phyloP scores from a whole-genome alignment of 1,140 invertebrate species.

The Scaptomyza montana region DNA sequence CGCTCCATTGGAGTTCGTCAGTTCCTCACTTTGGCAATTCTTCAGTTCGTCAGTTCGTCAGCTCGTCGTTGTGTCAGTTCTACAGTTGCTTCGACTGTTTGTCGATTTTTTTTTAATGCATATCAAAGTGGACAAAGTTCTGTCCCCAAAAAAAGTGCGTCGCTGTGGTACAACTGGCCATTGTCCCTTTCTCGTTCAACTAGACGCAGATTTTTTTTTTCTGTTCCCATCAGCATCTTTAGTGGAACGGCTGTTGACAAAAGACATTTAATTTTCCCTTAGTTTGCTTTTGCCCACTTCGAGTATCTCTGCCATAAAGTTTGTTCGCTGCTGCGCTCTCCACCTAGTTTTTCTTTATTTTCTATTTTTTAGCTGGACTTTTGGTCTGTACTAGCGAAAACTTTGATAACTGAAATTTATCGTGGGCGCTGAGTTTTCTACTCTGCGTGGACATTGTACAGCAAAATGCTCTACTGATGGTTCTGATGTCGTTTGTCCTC shows the following conservation, averaged over 20 bases:
- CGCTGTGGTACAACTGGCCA: conserved; percentile 44
- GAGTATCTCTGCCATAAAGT: conserved; percentile 72
- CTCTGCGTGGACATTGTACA: conserved; percentile 27
- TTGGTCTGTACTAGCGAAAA: conserved; percentile 61
- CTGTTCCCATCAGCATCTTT: conserved; percentile 45
- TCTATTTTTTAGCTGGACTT: conserved; percentile 49
- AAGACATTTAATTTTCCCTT: conserved; percentile 78
- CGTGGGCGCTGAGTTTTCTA: conserved; percentile 68
- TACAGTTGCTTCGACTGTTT: conserved; percentile 29
- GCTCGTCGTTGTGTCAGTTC: conserved; percentile 4
- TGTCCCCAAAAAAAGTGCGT: conserved; percentile 75
- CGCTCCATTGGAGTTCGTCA: conserved; percentile 63
- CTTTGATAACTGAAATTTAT: conserved; percentile 81
- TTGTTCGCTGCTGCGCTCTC: conserved; percentile 17
- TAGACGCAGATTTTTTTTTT: conserved; percentile 13
- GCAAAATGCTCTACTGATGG: conserved; percentile 61
- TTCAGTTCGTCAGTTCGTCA: conserved; percentile 7
- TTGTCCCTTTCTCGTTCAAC: conserved; percentile 29
- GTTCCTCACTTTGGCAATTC: conserved; percentile 1
- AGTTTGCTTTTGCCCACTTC: conserved; percentile 59
- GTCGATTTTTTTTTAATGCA: conserved; percentile 70
- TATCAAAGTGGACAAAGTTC: conserved; percentile 76
- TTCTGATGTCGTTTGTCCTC: conserved; percentile 14
- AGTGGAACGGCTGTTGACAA: conserved; percentile 70
- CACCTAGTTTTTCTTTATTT: not conserved